Conservation (phyloP, 1,140 invertebrate species). For the Manduca sexta region DNA sequence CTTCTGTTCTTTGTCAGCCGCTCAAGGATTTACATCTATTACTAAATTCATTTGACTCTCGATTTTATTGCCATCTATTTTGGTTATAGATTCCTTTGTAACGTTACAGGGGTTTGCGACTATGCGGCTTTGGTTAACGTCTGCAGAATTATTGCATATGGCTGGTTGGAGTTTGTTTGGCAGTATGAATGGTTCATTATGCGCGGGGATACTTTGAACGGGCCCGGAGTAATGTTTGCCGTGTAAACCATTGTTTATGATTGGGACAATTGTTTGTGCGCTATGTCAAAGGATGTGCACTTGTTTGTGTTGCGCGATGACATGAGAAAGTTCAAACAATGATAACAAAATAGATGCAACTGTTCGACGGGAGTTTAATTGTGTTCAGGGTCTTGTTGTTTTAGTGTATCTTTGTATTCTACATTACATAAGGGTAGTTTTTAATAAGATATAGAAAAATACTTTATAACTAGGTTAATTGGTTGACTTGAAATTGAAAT, state of each 20-base stretch:
- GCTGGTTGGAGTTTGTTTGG: constrained; percentile 70
- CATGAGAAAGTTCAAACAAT: constrained; percentile 41
- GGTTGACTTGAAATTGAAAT: too few relatives aligned
- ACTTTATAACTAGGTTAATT: too few relatives aligned
- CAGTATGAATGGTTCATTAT: constrained; percentile 72
- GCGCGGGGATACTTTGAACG: constrained; percentile 59
- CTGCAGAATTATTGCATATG: constrained; percentile 71
- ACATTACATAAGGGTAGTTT: too few relatives aligned
- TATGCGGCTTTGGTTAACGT: constrained; percentile 24
- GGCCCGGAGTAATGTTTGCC: constrained; percentile 65
- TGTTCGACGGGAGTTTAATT: too few relatives aligned
- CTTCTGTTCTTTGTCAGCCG: constrained; percentile 66
- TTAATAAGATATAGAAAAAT: too few relatives aligned
- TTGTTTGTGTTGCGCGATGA: constrained; percentile 54
- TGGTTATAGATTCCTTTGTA: constrained; percentile 57
- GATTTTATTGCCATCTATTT: constrained; percentile 61
- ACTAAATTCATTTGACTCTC: constrained; percentile 52
- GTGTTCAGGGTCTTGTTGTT: too few relatives aligned
- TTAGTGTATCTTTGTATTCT: too few relatives aligned
- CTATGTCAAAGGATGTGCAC: constrained; percentile 69
- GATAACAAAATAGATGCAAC: constrained; percentile 7
- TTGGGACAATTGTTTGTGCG: constrained; percentile 71
- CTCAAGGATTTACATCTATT: constrained; percentile 64
- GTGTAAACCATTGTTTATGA: constrained; percentile 71
- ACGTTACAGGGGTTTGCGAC: constrained; percentile 43